These are phyloP conservation scores for Callithrix jacchus DNA, from an alignment of 2,113 vertebrate genomes.

Conservation along the genomic window DNA sequence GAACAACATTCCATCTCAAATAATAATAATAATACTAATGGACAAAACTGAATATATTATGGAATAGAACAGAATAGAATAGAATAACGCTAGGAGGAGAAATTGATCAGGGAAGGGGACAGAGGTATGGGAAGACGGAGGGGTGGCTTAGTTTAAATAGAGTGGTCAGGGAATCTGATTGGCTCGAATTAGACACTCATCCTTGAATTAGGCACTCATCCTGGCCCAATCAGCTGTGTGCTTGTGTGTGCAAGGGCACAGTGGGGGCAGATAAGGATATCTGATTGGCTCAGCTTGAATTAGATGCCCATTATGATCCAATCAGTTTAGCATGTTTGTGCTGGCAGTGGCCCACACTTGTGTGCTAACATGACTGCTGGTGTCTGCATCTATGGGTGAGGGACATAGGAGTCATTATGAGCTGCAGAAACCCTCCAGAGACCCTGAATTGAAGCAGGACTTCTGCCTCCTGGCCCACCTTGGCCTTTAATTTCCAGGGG, in stretches of 20 bases:
- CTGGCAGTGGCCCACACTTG: neutral
- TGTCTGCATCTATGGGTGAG: neutral
- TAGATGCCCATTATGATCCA: neutral
- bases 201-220: neutral
- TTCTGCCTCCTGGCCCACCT: neutral
- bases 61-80: neutral
- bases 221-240: neutral
- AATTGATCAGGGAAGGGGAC: neutral
- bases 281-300: neutral
- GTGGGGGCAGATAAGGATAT: neutral
- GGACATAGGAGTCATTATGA: neutral
- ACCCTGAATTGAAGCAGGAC: too few relatives aligned
- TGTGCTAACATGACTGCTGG: too few relatives aligned
- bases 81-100: neutral
- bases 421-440: neutral
- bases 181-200: neutral
- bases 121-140: neutral
- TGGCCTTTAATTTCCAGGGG: neutral
- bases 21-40: too few relatives aligned
- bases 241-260: neutral
- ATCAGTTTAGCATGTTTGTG: neutral
- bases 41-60: too few relatives aligned
- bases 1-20: too few relatives aligned
- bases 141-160: neutral
- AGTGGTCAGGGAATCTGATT: neutral